Evolutionary conservation across 2,113 vertebrate species (phyloP), one percentile per base, ranked within the genome.

Genomic region (Orcinus orca): DNA sequence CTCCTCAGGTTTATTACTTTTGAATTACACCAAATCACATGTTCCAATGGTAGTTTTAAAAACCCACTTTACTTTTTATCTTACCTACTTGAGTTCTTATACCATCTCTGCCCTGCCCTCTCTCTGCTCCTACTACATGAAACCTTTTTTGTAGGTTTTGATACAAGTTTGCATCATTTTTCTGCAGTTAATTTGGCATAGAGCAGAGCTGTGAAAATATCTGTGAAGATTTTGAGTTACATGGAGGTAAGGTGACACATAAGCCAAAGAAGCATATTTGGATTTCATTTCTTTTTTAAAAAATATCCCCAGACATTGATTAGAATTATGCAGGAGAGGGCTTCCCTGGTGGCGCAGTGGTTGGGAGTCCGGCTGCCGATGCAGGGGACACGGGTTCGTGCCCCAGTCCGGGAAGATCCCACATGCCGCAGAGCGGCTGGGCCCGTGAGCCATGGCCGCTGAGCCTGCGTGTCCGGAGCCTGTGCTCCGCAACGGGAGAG

Each of bases 151-250:
- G n/a, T 62, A 65, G 63, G 38, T 86, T 96, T 95, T 93, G 41
- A 33, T 74, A 77, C 58, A 88, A 60, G 38, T 88, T 88, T 89
- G 41, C 29, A 74, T 95, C 70, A 50, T 70, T 92, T 94, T 83
- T 10, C 12, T 63, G 33, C 76, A 86, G 15, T 93, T 97, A 91
- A 63, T 92, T 91, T 93, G 79, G 85, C 62, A 96, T 62, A 82
- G 18, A 90, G n/a, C 47, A 97, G 88, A 88, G 20, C 73, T 98
- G 88, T 96, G 87, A 97, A 97, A 94, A 96, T 85, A 97, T 47
- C 73, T 1, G 31, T 85, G 88, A 83, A 41, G 41, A 81, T 76
- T 87, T 70, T 90, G 47, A 88, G 60, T 87, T 84, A 90, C 6
- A 7, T 53, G 70, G 80, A 94, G n/a, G n/a, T 67, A 86, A 77